These are phyloP conservation scores for Endotricha flammealis DNA, from an alignment of 2,888 invertebrate species.

Conservation along the genomic window DNA sequence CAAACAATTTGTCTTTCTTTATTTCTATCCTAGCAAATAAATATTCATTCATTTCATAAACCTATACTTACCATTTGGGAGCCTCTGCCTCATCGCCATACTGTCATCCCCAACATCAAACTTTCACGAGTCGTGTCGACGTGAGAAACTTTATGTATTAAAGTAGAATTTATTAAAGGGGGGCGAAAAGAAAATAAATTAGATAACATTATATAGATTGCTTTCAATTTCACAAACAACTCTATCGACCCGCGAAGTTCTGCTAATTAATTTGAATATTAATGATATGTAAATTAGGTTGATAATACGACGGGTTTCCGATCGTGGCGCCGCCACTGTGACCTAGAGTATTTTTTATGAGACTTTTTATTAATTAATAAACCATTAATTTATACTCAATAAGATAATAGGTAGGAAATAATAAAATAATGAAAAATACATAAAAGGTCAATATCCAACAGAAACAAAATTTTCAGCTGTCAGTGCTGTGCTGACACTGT, in stretches of 20 bases:
- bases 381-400: no score
- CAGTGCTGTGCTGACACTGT: no score
- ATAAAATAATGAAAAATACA: no score
- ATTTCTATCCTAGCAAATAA: no score
- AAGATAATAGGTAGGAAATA: no score
- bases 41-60: no score
- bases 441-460: no score
- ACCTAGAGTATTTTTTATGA: no score
- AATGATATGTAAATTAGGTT: constrained; percentile 15
- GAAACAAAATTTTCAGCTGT: no score
- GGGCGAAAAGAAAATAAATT: constrained; percentile 32
- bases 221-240: constrained; percentile 25
- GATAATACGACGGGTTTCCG: constrained; percentile 15
- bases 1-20: no score
- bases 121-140: constrained; percentile 26
- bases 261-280: constrained; percentile 8
- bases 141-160: constrained; percentile 28
- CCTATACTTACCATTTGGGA: constrained; percentile 20
- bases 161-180: constrained; percentile 23
- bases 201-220: constrained; percentile 35
- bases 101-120: constrained; percentile 25
- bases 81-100: background rate
- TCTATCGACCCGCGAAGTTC: constrained; percentile 4
- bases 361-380: no score
- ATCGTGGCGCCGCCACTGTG: background rate